These are phyloP conservation scores for Cyprinus carpio DNA, from an alignment of 2,113 vertebrate species.

Conservation along the genomic window DNA sequence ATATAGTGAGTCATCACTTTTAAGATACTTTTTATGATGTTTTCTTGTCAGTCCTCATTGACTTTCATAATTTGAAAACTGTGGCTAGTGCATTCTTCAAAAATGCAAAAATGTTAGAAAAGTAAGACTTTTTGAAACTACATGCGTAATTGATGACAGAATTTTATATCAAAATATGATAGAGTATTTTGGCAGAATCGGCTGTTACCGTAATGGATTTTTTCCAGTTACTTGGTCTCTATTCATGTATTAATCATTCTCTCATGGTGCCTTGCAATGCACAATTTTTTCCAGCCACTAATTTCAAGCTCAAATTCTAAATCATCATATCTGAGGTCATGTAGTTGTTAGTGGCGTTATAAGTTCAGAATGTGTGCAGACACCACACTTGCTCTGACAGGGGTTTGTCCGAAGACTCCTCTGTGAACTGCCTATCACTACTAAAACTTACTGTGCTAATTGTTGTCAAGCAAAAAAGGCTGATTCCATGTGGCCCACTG, in stretches of 20 bases:
- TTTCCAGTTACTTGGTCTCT: not conserved
- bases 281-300: not conserved
- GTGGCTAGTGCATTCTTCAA: not conserved
- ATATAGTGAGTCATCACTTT: not conserved
- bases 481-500: conserved; percentile 62
- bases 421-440: conserved; percentile 63
- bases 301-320: not conserved
- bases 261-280: no score
- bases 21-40: not conserved
- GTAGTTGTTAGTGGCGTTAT: conserved; percentile 17
- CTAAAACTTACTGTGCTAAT: conserved; percentile 68
- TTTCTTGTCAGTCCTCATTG: not conserved
- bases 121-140: not conserved
- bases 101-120: not conserved
- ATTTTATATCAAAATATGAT: not conserved
- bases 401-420: conserved; percentile 21
- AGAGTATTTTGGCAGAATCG: not conserved
- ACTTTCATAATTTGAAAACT: not conserved
- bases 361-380: conserved; percentile 36
- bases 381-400: conserved; percentile 18
- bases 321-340: not conserved
- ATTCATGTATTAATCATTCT: not conserved
- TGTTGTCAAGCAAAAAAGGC: conserved; percentile 72
- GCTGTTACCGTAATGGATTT: not conserved
- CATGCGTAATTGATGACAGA: not conserved